Evolutionary conservation across 2,888 invertebrate species (phyloP).

Genomic region (Clivina fossor): DNA sequence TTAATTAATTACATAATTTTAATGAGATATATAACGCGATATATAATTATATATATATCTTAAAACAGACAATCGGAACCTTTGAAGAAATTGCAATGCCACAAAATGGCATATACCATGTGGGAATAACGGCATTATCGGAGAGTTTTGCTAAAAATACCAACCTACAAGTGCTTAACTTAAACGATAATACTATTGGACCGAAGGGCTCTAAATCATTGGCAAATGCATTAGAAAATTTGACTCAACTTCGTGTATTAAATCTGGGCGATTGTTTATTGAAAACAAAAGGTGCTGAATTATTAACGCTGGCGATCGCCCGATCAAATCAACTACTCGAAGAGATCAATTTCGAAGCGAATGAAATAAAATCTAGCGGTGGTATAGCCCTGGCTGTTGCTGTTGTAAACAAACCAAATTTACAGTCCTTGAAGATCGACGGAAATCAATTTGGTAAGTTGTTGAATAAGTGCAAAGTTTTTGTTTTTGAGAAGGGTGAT

Average conservation of each 20-base stretch:
- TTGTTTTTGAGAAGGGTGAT: no score
- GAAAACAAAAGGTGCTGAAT: conserved; percentile 71
- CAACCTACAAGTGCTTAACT: conserved; percentile 74
- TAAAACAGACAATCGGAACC: conserved; percentile 72
- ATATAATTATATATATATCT: conserved; percentile 8
- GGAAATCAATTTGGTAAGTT: no score
- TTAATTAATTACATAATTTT: no score
- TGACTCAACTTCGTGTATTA: conserved; percentile 66
- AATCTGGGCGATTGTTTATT: conserved; percentile 80
- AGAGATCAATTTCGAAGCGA: no score
- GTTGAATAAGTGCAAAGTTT: no score
- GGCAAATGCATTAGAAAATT: conserved; percentile 67
- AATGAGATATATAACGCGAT: no score
- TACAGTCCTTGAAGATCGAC: no score
- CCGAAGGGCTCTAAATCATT: conserved; percentile 76
- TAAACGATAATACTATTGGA: conserved; percentile 93
- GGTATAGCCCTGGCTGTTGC: no score
- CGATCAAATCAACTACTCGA: conserved; percentile 53
- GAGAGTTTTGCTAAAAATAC: conserved; percentile 72
- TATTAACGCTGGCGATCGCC: conserved; percentile 67
- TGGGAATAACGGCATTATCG: conserved; percentile 80
- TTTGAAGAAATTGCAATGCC: conserved; percentile 91
- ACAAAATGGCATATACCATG: conserved; percentile 93
- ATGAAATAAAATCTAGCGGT: no score
- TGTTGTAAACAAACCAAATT: no score